These are phyloP conservation scores for Polypedilum vanderplanki DNA, from an alignment of 1,140 invertebrate species.

Conservation along the genomic window DNA sequence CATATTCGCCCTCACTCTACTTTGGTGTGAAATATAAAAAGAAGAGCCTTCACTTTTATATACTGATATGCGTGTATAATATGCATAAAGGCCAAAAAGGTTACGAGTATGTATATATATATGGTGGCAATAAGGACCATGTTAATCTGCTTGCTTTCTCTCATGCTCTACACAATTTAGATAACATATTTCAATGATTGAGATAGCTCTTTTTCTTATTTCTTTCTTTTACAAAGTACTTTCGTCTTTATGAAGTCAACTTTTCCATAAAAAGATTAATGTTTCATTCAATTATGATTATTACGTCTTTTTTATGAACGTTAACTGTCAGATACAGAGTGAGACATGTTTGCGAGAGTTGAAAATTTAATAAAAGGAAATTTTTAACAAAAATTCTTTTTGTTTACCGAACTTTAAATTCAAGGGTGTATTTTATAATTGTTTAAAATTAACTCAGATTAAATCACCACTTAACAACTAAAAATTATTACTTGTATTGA, in stretches of 20 bases:
- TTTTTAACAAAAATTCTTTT: too few species aligned
- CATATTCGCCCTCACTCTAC: too few species aligned
- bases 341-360: too few species aligned
- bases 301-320: neutral
- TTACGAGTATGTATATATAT: neutral
- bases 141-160: neutral
- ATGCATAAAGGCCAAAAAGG: neutral
- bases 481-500: too few species aligned
- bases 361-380: too few species aligned
- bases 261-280: neutral
- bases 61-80: neutral
- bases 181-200: constrained; percentile 13
- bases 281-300: neutral
- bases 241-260: neutral
- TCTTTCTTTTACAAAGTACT: neutral
- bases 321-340: too few species aligned
- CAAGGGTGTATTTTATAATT: too few species aligned
- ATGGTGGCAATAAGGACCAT: neutral
- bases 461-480: too few species aligned
- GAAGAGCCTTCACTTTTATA: too few species aligned
- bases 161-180: neutral
- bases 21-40: too few species aligned
- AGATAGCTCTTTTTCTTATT: neutral
- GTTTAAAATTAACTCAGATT: too few species aligned
- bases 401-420: too few species aligned